Evolutionary conservation across 2,113 vertebrate species (phyloP), one percentile per base, ranked within the genome.

Genomic region (Pithys albifrons): DNA sequence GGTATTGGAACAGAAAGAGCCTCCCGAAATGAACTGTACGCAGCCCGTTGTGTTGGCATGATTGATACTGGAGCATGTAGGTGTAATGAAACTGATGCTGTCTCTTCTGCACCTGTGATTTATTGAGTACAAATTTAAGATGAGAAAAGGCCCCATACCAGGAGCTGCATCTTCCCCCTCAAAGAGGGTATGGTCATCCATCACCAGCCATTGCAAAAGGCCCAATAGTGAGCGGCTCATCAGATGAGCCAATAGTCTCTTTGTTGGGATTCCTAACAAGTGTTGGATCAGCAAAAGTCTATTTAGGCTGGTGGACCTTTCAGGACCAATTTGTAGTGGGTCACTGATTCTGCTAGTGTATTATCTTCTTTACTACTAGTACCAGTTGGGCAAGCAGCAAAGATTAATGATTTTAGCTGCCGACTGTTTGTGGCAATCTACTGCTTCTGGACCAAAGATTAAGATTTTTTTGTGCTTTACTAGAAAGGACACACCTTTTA

Each of bases 231-330:
- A 98, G 98, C 98, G 98, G 98, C 98, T 98, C 98, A 98, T 98
- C 98, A 98, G 98, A 98, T 98, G 98, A 98, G 97, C 98, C 98
- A 99, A 99, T 99, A 98, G 98, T 98, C 98, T 99, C 99, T 99
- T 99, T 99, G 99, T 99, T 99, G 98, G 98, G 98, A 98, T 98
- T 99, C 98, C 99, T 99, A 99, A 99, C 99, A 99, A 99, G 99
- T 99, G 99, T 99, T 98, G 99, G 99, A 99, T 99, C 99, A 99
- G 99, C 99, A 99, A 99, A 99, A 99, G 99, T 99, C 99, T 99
- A 99, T 99, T 99, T 99, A 99, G 98, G 98, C 98, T 99, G 99
- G 98, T 99, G 99, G 99, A 99, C 99, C 99, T 99, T 99, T 99
- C 99, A 99, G 98, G 99, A 99, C 98, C 99, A 99, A 99, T 99